phyloP scores from a whole-genome alignment of 2,888 invertebrate species.

The Nomada goodeniana region DNA sequence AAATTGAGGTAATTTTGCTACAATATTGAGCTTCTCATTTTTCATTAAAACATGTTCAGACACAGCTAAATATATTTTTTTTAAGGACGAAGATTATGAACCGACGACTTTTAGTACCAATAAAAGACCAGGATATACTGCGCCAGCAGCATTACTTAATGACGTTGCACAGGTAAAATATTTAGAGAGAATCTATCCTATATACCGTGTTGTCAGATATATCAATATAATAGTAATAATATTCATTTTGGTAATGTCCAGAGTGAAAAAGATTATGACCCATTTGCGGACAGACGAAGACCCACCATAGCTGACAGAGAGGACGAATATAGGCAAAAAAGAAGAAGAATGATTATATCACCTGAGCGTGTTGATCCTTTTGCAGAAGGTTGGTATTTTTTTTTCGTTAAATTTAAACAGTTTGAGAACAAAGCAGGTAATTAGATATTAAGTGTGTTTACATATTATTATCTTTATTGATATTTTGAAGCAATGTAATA shows the following conservation, averaged over 20 bases:
- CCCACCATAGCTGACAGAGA: conserved; percentile 98
- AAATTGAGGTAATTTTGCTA: conserved; percentile 88
- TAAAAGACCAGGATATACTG: conserved; percentile 92
- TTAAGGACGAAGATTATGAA: conserved; percentile 94
- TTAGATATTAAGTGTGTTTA: conserved; percentile 60
- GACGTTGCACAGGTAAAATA: conserved; percentile 92
- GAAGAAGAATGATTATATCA: conserved; percentile 96
- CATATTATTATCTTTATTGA: conserved; percentile 40
- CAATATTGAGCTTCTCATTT: conserved; percentile 3
- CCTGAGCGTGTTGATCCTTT: conserved; percentile 99
- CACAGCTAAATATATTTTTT: conserved; percentile 51
- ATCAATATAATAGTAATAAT: conserved; percentile 17
- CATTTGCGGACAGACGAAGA: conserved; percentile 95
- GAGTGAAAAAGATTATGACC: conserved; percentile 97
- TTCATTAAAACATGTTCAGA: not conserved
- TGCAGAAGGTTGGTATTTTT: conserved; percentile 93
- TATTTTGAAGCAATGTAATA: conserved; percentile 56
- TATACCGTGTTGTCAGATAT: conserved; percentile 7
- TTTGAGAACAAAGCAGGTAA: conserved; percentile 57
- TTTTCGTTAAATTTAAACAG: conserved; percentile 39
- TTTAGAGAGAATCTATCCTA: conserved; percentile 78
- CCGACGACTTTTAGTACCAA: conserved; percentile 89
- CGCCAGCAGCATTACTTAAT: conserved; percentile 94
- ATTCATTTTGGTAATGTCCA: conserved; percentile 77
- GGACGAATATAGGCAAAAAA: conserved; percentile 97